These are phyloP conservation scores for Solea solea DNA, from an alignment of 2,113 vertebrate genomes.

Conservation along the genomic window DNA sequence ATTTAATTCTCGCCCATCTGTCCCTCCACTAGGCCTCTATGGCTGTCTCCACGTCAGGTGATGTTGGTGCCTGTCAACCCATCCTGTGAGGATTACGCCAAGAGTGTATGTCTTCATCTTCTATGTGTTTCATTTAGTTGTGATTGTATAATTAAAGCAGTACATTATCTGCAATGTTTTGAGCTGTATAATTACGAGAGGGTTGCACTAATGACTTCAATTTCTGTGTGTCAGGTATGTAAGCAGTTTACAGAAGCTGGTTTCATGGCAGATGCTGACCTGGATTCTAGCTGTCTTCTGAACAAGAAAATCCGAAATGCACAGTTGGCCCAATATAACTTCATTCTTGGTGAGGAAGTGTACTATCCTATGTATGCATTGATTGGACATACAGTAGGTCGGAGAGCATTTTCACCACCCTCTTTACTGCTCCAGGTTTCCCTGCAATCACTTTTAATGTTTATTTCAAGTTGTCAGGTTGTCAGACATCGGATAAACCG, in stretches of 20 bases:
- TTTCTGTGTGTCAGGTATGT: constrained; percentile 83
- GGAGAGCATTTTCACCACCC: not conserved
- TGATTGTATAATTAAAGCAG: not conserved
- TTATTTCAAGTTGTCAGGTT: not conserved
- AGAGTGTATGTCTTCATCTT: constrained; percentile 74
- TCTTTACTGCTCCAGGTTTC: not conserved
- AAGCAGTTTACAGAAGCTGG: constrained; percentile 87
- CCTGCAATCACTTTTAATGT: constrained; percentile 16
- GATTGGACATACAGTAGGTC: not conserved
- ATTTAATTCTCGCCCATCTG: not conserved
- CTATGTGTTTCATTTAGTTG: not conserved
- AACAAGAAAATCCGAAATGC: constrained; percentile 96
- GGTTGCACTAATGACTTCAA: not conserved
- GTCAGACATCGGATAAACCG: not conserved
- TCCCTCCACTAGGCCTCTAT: constrained; percentile 87
- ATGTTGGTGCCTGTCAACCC: constrained; percentile 94
- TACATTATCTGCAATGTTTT: too few species aligned
- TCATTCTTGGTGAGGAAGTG: constrained; percentile 89
- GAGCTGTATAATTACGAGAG: too few species aligned
- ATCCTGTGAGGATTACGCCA: constrained; percentile 87
- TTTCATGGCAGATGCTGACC: constrained; percentile 92
- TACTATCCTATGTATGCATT: not conserved
- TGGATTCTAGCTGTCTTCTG: constrained; percentile 90
- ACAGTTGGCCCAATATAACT: constrained; percentile 95
- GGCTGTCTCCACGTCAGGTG: constrained; percentile 92